A percentile compares a stretch with the other conserved stretches of the same genome.
These are phyloP conservation scores for Metalampra italica DNA, from an alignment of 2,888 invertebrate genomes.

Conservation along the genomic window DNA sequence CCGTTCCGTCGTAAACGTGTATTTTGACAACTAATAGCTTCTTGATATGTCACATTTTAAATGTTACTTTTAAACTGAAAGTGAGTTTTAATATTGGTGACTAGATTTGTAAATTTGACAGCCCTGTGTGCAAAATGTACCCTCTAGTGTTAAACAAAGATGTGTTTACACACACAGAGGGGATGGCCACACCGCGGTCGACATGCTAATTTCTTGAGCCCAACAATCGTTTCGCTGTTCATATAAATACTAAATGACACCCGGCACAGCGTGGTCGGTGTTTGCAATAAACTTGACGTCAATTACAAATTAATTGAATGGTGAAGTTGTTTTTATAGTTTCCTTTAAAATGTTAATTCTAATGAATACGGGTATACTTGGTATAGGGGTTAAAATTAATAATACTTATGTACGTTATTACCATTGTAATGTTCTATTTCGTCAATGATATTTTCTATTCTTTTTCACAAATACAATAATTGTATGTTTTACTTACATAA, in stretches of 20 bases:
- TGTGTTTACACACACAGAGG: constrained; percentile 16
- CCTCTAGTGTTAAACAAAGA: constrained; percentile 12
- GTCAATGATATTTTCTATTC: too few species aligned
- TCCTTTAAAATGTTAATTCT: not conserved
- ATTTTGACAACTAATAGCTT: too few species aligned
- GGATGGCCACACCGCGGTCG: constrained; percentile 41
- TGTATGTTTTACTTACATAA: not conserved
- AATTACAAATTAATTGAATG: not conserved
- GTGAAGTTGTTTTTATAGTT: not conserved
- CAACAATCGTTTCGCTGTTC: constrained; percentile 37
- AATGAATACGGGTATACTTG: not conserved
- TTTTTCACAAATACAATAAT: not conserved
- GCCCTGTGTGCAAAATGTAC: constrained; percentile 10
- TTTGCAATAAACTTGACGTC: not conserved
- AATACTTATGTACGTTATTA: not conserved
- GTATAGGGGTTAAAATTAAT: not conserved
- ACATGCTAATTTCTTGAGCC: constrained; percentile 66
- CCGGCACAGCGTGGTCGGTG: constrained; percentile 8
- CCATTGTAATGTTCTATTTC: too few species aligned
- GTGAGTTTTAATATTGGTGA: too few species aligned
- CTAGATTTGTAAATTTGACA: not conserved
- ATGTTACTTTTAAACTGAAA: too few species aligned
- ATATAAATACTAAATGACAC: constrained; percentile 23
- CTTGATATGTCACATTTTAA: too few species aligned
- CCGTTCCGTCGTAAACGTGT: too few species aligned